Evolutionary conservation across 2,888 invertebrate species (phyloP).

Genomic region (Dorcus hopei): DNA sequence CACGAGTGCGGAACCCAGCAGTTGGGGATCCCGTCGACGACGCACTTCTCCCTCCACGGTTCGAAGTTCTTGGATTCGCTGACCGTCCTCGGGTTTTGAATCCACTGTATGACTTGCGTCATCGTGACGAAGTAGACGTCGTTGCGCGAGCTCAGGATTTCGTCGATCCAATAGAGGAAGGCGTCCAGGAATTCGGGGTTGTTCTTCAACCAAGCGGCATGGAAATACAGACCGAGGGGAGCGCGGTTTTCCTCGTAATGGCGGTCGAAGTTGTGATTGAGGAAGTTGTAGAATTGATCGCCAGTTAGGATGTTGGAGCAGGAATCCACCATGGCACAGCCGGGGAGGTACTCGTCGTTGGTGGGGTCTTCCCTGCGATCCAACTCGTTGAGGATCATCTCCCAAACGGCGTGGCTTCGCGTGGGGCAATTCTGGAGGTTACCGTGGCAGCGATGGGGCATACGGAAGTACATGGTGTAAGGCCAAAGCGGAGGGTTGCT

Average conservation of each 20-base stretch:
- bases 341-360: conserved; percentile 85
- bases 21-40: conserved; percentile 76
- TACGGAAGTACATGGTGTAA: conserved; percentile 96
- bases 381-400: conserved; percentile 93
- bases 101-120: conserved; percentile 97
- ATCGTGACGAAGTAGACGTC: conserved; percentile 93
- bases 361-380: conserved; percentile 88
- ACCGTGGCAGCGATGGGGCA: conserved; percentile 92
- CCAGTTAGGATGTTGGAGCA: conserved; percentile 90
- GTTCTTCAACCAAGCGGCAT: conserved; percentile 90
- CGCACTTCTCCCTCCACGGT: conserved; percentile 92
- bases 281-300: conserved; percentile 91
- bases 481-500: conserved; percentile 95
- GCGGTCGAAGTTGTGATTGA: conserved; percentile 89
- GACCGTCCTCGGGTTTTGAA: conserved; percentile 84
- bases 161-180: conserved; percentile 91
- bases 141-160: conserved; percentile 77
- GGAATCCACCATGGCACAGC: conserved; percentile 93
- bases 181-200: conserved; percentile 90
- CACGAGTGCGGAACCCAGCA: conserved; percentile 90
- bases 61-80: conserved; percentile 88
- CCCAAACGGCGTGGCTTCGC: conserved; percentile 91
- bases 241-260: conserved; percentile 89
- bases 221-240: conserved; percentile 87
- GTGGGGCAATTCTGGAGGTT: conserved; percentile 89